Conservation (phyloP, 1,140 invertebrate genomes). For the Zaprionus davidi region DNA sequence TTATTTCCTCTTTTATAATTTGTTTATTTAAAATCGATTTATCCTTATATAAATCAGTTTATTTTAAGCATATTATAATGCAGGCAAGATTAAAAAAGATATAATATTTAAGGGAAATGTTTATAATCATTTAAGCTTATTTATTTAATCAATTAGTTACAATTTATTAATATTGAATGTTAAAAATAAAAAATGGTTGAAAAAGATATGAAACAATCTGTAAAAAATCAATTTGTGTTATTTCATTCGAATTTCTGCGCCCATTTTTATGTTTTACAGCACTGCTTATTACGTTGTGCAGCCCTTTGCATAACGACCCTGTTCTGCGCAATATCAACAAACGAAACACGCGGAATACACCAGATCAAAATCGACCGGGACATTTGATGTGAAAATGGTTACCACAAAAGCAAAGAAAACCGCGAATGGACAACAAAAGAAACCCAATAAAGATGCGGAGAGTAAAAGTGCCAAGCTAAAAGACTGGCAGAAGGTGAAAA, state of each 20-base stretch:
- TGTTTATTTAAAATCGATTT: no score
- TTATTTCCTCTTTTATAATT: no score
- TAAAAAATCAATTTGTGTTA: not conserved
- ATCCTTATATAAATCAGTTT: no score
- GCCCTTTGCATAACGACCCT: constrained; percentile 32
- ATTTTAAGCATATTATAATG: no score
- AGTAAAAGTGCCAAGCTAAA: constrained; percentile 27
- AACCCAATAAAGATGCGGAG: not conserved
- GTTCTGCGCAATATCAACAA: constrained; percentile 45
- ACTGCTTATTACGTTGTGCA: constrained; percentile 6
- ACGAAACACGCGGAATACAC: constrained; percentile 58
- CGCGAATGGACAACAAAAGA: constrained; percentile 32
- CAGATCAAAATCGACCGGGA: constrained; percentile 11
- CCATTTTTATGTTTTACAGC: constrained; percentile 17
- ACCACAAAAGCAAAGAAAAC: constrained; percentile 31
- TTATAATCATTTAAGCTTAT: no score
- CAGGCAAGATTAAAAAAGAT: no score
- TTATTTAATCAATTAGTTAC: no score
- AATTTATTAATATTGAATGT: no score
- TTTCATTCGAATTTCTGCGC: constrained; percentile 1
- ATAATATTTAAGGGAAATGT: no score
- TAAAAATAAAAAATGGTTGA: no score
- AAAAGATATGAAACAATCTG: not conserved
- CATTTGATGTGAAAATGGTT: constrained; percentile 17
- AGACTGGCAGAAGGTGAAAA: constrained; percentile 79